phyloP scores from a whole-genome alignment of 1,140 invertebrate species.

The Phocides pigmalion region DNA sequence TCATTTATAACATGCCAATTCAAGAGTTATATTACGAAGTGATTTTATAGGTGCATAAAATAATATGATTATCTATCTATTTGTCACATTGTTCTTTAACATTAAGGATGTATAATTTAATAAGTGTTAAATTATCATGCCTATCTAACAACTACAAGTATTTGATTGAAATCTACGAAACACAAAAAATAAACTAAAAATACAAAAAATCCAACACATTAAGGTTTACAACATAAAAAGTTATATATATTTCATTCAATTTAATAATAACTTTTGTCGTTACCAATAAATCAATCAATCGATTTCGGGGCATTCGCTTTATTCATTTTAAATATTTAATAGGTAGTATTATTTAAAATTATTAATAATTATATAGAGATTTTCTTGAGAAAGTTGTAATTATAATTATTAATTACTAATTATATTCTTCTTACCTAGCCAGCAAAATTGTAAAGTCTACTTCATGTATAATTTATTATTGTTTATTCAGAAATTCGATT shows the following conservation, averaged over 20 bases:
- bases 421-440: background rate
- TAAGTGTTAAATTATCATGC: conserved; percentile 10
- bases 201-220: no score
- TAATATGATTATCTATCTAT: conserved; percentile 24
- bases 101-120: conserved; percentile 9
- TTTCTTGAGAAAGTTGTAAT: background rate
- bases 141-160: conserved; percentile 20
- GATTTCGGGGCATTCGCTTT: background rate
- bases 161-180: no score
- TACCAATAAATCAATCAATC: background rate
- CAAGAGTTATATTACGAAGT: conserved; percentile 13
- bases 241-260: background rate
- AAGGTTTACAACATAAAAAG: no score
- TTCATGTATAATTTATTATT: conserved; percentile 4
- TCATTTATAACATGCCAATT: conserved; percentile 40
- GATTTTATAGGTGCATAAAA: conserved; percentile 20
- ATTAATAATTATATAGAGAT: conserved; percentile 6
- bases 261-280: background rate
- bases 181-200: no score
- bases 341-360: background rate
- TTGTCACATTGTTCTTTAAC: conserved; percentile 24
- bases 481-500: conserved; percentile 1
- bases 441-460: conserved; percentile 2
- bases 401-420: background rate
- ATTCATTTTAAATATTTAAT: background rate